Base-by-base conservation (phyloP, 64 coral and sea anemone species). In the Platygyra sinensis region DNA sequence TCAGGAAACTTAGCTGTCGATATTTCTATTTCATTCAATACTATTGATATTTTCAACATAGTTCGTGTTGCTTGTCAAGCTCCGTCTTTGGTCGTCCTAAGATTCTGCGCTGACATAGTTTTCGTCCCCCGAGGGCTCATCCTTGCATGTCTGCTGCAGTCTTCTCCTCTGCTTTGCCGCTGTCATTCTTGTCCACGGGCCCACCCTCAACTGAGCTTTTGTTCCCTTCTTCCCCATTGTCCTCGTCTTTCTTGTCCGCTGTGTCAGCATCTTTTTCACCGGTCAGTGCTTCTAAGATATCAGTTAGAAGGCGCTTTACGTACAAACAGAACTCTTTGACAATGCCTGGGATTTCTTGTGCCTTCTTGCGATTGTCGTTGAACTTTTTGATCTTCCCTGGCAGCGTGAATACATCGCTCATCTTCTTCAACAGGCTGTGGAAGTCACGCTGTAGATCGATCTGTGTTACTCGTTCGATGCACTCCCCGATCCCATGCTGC, bases 311-410 rank as follows among this genome's bases (percentile, higher is more conserved):
- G 67, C 76, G 12, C 27, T 79, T 74, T 31, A 94, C 95, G 29
- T 91, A 96, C 10, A 9, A 9, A 62, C 76, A 77, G 72, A 94
- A 94, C 75, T 96, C 92, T 42, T 94, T 94, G 49, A 96, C 78
- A 64, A 88, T 80, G 17, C 51, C 55, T 24, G 95, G 95, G 28
- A 92, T 86, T 46, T 96, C 82, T 91, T 96, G 95, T 28, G 87
- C 88, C 65, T 91, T 90, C 67, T 96, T 96, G 4, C 88, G 81
- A 52, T 96, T 96, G 36, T 96, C 88, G 62, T 96, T 91, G 54
- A 96, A 96, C 59, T 87, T 87, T 81, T 78, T 96, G 33, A 96
- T 79, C 69, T 96, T 96, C 42, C 87, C 87, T 51, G 91, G 95
- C 62, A 96, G 84, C 29, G 88, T 76, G 25, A 90, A 89, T 0